Conservation (phyloP, 92 coral and sea anemone species). For the Porites rus region DNA sequence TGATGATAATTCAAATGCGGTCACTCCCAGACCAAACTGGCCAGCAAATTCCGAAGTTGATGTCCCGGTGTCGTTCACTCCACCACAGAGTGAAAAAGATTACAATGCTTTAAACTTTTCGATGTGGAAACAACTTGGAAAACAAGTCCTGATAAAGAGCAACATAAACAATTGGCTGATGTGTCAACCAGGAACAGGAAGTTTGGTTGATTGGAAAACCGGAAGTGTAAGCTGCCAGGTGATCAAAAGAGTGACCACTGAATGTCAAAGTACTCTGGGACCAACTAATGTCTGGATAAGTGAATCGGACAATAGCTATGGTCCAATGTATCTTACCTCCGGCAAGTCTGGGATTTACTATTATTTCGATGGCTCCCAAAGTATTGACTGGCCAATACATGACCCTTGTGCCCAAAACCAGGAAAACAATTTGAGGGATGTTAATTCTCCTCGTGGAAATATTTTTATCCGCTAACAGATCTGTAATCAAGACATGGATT, state of each 20-base stretch:
- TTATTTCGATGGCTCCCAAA: conserved; percentile 49
- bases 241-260: conserved; percentile 11
- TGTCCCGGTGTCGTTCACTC: background rate
- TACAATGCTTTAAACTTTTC: conserved; percentile 23
- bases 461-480: conserved; percentile 45
- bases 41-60: background rate
- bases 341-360: conserved; percentile 14
- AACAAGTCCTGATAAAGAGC: conserved; percentile 61
- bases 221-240: conserved; percentile 36
- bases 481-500: too few relatives aligned
- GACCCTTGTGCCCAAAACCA: conserved; percentile 61
- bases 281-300: background rate
- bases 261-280: conserved; percentile 13
- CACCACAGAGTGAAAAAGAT: conserved; percentile 48
- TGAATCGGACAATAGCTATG: background rate
- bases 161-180: conserved; percentile 68
- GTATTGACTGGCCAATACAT: conserved; percentile 62
- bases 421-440: conserved; percentile 34
- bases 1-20: background rate
- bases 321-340: background rate
- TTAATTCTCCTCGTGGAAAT: conserved; percentile 59
- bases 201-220: conserved; percentile 53
- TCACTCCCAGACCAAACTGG: conserved; percentile 7
- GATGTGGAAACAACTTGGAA: conserved; percentile 49
- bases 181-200: conserved; percentile 54